Conservation (phyloP, 2,797 vertebrate genomes). For the Neosilurus hyrtlii region DNA sequence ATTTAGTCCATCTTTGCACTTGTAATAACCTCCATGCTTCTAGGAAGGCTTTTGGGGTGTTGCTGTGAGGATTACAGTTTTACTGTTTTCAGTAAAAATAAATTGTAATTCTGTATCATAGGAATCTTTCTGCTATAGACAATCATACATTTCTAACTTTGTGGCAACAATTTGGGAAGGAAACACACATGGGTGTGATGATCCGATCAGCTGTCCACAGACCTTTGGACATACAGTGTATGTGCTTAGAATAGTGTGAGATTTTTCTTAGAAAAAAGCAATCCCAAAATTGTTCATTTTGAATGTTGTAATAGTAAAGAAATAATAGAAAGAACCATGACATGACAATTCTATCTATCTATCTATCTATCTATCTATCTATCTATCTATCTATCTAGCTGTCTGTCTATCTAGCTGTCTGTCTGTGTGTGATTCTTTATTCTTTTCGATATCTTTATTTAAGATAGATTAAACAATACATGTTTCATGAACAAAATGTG, state of each 20-base stretch:
- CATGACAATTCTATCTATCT: too few species aligned
- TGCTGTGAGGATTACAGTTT: too few species aligned
- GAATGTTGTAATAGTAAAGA: neutral
- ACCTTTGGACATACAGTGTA: neutral
- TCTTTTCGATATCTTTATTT: too few species aligned
- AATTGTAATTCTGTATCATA: neutral
- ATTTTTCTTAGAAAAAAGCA: neutral
- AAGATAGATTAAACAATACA: too few species aligned
- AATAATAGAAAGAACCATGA: too few species aligned
- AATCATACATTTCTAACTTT: neutral
- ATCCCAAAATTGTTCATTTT: neutral
- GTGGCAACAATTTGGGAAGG: neutral
- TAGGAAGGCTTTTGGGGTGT: neutral
- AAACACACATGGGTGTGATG: neutral
- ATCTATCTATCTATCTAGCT: too few species aligned
- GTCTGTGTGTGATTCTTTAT: too few species aligned
- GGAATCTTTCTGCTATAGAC: too few species aligned
- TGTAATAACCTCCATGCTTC: neutral
- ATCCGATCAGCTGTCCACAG: neutral
- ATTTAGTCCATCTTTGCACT: neutral
- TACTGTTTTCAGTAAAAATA: too few species aligned
- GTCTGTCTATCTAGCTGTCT: too few species aligned
- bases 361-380: too few species aligned
- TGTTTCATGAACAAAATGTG: too few species aligned
- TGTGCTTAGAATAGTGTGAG: neutral